These are phyloP conservation scores for Calcarius lapponicus DNA, from an alignment of 2,797 vertebrate species.

Conservation along the genomic window DNA sequence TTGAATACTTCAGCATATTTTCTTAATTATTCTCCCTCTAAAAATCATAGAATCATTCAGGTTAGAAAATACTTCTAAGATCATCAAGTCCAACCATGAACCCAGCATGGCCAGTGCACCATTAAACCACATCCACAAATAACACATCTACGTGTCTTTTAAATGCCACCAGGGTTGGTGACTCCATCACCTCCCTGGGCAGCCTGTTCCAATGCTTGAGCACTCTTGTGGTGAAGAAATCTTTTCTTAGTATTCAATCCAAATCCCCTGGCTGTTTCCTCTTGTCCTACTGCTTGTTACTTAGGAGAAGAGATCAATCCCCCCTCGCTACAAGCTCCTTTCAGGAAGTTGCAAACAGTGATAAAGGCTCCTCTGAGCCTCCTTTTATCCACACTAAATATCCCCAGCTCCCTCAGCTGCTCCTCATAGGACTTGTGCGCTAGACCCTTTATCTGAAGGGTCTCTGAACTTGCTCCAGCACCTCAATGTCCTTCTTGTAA, in stretches of 20 bases:
- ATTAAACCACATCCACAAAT: neutral
- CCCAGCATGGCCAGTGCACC: neutral
- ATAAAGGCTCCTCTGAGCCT: neutral
- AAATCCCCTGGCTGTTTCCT: neutral
- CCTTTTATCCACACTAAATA: neutral
- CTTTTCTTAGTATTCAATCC: neutral
- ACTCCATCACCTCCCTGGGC: neutral
- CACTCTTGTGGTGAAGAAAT: neutral
- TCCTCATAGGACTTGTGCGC: neutral
- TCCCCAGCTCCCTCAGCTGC: too few species aligned
- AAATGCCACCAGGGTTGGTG: neutral
- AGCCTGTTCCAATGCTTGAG: neutral
- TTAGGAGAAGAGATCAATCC: neutral
- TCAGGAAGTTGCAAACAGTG: neutral
- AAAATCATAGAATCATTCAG: neutral
- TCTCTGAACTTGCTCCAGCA: neutral
- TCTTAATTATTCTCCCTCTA: neutral
- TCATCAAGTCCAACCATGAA: neutral
- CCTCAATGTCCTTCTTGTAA: neutral
- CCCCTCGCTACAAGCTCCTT: fast-evolving
- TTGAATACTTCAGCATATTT: neutral
- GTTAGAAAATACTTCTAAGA: neutral
- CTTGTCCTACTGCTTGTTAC: neutral
- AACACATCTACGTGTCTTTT: neutral
- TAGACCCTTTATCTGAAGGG: neutral